These are phyloP conservation scores for Gallinago solitaria DNA, from an alignment of 2,797 vertebrate genomes.

Conservation along the genomic window DNA sequence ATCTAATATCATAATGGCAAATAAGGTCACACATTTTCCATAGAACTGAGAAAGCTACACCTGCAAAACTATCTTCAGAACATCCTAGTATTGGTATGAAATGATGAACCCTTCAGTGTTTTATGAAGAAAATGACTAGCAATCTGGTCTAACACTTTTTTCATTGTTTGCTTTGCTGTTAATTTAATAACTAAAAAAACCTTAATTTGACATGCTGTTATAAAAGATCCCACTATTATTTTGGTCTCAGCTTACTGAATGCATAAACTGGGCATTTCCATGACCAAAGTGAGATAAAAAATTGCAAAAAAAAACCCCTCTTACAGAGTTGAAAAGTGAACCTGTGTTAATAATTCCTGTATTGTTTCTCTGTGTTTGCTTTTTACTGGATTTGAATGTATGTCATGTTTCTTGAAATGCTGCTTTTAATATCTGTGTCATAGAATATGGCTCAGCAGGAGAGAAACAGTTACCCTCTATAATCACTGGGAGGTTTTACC, in stretches of 20 bases:
- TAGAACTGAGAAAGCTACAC: not conserved
- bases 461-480: not conserved
- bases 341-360: not conserved
- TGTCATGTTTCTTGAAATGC: not conserved
- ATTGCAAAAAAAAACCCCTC: not conserved
- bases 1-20: not conserved
- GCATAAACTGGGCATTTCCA: not conserved
- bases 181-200: not conserved
- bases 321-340: not conserved
- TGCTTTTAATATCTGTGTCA: conserved; percentile 29
- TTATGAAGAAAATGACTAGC: not conserved
- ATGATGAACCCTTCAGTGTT: not conserved
- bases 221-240: not conserved
- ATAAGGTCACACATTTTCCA: not conserved
- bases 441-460: not conserved
- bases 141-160: not conserved
- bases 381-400: not conserved
- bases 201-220: not conserved
- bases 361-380: not conserved
- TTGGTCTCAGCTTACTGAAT: not conserved
- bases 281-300: not conserved
- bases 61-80: not conserved
- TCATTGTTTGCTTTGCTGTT: not conserved
- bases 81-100: not conserved
- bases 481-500: not conserved